Conservation (phyloP, 2,888 invertebrate genomes). For the Phortica magna region DNA sequence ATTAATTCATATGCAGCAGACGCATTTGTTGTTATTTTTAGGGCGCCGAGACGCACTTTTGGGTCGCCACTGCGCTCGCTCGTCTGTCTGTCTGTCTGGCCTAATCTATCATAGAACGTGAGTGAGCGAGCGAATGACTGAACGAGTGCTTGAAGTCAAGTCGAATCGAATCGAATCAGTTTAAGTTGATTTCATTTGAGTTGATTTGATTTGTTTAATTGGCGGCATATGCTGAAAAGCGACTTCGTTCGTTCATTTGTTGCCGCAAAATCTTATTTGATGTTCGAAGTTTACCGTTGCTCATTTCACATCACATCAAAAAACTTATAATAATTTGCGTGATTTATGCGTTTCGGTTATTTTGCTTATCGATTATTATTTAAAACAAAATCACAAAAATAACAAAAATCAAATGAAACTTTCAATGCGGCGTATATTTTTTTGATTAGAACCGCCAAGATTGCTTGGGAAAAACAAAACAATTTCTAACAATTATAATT, state of each 20-base stretch:
- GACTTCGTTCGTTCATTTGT: background rate
- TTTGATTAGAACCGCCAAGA: background rate
- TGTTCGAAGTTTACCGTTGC: background rate
- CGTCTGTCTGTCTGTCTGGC: background rate
- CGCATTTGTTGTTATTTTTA: background rate
- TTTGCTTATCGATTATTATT: background rate
- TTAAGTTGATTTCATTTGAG: constrained; percentile 1
- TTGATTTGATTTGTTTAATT: constrained; percentile 32
- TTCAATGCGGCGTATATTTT: background rate
- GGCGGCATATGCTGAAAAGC: background rate
- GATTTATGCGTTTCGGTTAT: background rate
- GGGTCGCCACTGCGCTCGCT: background rate
- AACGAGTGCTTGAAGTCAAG: background rate
- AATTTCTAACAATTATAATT: too few species aligned
- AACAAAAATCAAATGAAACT: background rate
- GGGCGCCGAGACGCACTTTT: background rate
- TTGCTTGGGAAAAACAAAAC: background rate
- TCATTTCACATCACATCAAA: background rate
- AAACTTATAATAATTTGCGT: background rate
- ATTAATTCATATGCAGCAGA: constrained; percentile 58
- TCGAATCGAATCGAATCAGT: background rate
- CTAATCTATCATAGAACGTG: background rate
- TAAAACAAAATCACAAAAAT: background rate
- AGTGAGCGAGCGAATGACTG: background rate
- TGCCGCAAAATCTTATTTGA: background rate